Evolutionary conservation across 1,140 invertebrate genomes (phyloP).

Genomic region (Mya arenaria): DNA sequence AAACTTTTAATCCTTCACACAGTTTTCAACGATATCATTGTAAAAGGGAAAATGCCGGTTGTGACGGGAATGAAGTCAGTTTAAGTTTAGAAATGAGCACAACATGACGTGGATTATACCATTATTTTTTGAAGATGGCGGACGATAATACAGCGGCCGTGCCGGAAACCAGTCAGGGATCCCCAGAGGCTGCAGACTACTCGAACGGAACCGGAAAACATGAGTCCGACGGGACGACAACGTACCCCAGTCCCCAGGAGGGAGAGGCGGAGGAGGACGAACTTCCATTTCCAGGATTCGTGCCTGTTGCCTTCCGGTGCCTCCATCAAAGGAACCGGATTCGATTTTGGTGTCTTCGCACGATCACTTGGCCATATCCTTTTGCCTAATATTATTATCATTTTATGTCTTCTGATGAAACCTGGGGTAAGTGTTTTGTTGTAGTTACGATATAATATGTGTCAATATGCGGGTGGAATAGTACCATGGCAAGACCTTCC

Average conservation of each 20-base stretch:
- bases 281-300: constrained; percentile 94
- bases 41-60: too few species aligned
- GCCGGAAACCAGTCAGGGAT: background rate
- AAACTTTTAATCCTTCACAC: too few species aligned
- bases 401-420: too few species aligned
- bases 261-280: constrained; percentile 80
- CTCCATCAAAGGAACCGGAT: constrained; percentile 92
- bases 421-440: too few species aligned
- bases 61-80: too few species aligned
- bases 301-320: constrained; percentile 87
- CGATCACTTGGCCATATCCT: constrained; percentile 99
- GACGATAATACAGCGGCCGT: constrained; percentile 5
- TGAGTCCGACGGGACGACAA: constrained; percentile 19
- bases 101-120: constrained; percentile 3
- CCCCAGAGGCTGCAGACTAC: background rate
- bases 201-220: background rate
- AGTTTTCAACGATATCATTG: too few species aligned
- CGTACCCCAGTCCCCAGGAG: constrained; percentile 2
- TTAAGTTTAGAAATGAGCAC: too few species aligned
- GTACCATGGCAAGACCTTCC: too few species aligned
- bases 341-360: constrained; percentile 94
- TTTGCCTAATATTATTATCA: constrained; percentile 83
- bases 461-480: too few species aligned
- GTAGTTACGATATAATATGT: too few species aligned
- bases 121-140: constrained; percentile 39